Evolutionary conservation across 2,797 vertebrate species (phyloP), one percentile per base, ranked within the genome.

Genomic region (Apodemus agrarius): DNA sequence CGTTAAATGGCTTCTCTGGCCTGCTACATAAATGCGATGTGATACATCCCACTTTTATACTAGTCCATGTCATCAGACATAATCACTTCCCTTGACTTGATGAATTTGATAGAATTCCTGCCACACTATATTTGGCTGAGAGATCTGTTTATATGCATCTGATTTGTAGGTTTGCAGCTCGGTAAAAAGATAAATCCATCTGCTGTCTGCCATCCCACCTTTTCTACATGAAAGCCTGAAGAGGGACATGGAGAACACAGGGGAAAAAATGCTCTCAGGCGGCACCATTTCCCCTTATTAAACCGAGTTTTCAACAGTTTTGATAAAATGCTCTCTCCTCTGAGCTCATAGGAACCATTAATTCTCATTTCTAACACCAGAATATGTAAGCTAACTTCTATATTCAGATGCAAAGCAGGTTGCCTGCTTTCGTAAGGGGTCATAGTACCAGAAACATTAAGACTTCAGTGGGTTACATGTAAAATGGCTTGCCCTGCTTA

Each of bases 161-260:
- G 96, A 98, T 97, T 96, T 19, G 14, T 97, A 98, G 97, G 98
- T 98, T 98, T 97, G 93, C 85, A 98, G 97, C 97, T 97, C 98
- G 98, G 95, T 97, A 98, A 98, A 98, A 98, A 98, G 96, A 98
- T 97, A 98, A 98, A 98, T 97, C 97, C 97, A 98, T 98, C 98
- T 98, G 92, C 97, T 98, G 95, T 98, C 97, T 98, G 98, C 98
- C 98, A 98, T 98, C 97, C 98, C 97, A 98, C 96, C 97, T 98
- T 98, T 98, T 98, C 91, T 98, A 96, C 85, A 95, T 96, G 96
- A 97, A 98, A 98, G 96, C 74, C 96, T 97, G 89, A 72, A 97
- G 94, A 94, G 97, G 97, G 97, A 98, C 97, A 93, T 90, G 95
- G 97, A 88, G 89, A 98, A 95, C 92, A 67, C 84, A 96, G 91